Evolutionary conservation across 2,113 vertebrate genomes (phyloP).

Genomic region (Plotosus lineatus): DNA sequence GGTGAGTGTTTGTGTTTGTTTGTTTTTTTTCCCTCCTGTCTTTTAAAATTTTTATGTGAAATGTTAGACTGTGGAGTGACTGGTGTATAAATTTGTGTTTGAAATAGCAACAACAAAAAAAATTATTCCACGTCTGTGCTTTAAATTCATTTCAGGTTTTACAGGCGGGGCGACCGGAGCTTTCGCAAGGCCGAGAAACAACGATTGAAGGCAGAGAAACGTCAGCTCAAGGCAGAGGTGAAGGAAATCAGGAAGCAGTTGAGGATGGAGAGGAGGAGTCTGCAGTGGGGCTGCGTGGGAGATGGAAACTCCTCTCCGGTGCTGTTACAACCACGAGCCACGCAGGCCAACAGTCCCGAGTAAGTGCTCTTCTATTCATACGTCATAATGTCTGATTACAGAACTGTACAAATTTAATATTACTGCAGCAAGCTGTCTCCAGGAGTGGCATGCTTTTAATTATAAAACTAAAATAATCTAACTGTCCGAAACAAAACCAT

Average conservation of each 20-base stretch:
- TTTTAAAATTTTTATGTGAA: not conserved
- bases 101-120: not conserved
- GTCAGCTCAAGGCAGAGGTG: conserved; percentile 91
- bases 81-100: not conserved
- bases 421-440: not conserved
- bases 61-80: not conserved
- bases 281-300: conserved; percentile 81
- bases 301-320: conserved; percentile 75
- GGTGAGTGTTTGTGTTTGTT: conserved; percentile 57
- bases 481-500: too few relatives aligned
- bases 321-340: conserved; percentile 72
- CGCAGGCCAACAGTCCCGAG: conserved; percentile 74
- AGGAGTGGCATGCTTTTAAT: too few relatives aligned
- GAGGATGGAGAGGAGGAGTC: conserved; percentile 88
- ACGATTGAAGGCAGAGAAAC: conserved; percentile 90
- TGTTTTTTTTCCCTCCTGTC: not conserved
- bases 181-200: conserved; percentile 95
- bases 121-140: too few relatives aligned
- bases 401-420: not conserved
- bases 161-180: conserved; percentile 89
- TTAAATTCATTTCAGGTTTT: conserved; percentile 73
- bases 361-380: conserved; percentile 27
- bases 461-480: too few relatives aligned
- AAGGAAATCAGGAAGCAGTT: conserved; percentile 95
- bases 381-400: not conserved